Conservation (phyloP, 2,113 vertebrate species). For the Vulpes lagopus region DNA sequence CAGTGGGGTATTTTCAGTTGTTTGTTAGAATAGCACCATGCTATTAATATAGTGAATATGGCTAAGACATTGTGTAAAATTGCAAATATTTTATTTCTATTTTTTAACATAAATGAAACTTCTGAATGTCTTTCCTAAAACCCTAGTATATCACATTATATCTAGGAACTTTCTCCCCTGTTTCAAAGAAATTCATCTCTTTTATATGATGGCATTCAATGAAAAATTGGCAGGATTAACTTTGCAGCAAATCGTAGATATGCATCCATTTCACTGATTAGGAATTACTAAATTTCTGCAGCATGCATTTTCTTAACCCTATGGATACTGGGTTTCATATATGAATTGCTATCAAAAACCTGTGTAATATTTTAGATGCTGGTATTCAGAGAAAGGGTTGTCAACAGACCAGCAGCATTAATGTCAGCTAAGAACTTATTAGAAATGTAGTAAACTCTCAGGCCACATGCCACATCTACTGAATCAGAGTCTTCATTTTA, state of each 20-base stretch:
- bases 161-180: neutral
- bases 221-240: neutral
- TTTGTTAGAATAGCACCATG: neutral
- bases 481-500: neutral
- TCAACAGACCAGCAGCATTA: neutral
- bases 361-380: neutral
- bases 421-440: neutral
- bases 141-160: neutral
- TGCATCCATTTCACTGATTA: neutral
- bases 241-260: neutral
- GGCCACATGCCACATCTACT: too few relatives aligned
- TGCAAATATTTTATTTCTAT: neutral
- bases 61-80: neutral
- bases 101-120: neutral
- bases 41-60: neutral
- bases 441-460: neutral
- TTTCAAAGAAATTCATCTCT: neutral
- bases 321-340: neutral
- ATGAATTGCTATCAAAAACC: neutral
- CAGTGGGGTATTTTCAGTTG: neutral
- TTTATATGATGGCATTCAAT: neutral
- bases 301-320: neutral
- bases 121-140: neutral
- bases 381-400: too few relatives aligned
- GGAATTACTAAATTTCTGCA: neutral